Percentiles rank a stretch among this genome's conserved stretches.
Conservation (phyloP, 1,140 invertebrate species). For the Drosophila ogumai region DNA sequence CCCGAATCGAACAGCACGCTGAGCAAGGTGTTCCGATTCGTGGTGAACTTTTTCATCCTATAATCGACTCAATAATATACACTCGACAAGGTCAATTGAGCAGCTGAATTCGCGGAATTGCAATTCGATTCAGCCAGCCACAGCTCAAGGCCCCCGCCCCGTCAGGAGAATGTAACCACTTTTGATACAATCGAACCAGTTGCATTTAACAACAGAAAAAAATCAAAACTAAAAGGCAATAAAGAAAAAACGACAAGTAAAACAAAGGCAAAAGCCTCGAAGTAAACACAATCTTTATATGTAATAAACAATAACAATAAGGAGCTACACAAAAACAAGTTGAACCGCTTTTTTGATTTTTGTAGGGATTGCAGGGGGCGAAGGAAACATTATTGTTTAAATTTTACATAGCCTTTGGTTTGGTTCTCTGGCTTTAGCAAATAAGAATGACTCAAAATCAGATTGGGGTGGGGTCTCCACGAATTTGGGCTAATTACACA, state of each 20-base stretch:
- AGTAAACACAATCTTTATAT: constrained; percentile 60
- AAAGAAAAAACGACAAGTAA: constrained; percentile 10
- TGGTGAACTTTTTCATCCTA: constrained; percentile 76
- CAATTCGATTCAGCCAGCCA: constrained; percentile 57
- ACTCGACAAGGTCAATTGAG: constrained; percentile 51
- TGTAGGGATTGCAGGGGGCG: not conserved
- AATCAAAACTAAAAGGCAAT: constrained; percentile 30
- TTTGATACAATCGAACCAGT: constrained; percentile 53
- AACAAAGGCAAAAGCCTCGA: constrained; percentile 28
- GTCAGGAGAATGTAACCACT: constrained; percentile 72
- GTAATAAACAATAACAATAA: constrained; percentile 66
- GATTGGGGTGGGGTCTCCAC: constrained; percentile 35
- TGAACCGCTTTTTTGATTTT: constrained; percentile 58
- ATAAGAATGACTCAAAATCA: constrained; percentile 41
- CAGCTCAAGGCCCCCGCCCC: constrained; percentile 58
- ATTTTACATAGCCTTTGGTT: constrained; percentile 25
- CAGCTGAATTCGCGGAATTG: constrained; percentile 63
- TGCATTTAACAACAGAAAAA: constrained; percentile 46
- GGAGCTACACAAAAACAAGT: constrained; percentile 59
- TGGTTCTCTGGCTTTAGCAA: constrained; percentile 22
- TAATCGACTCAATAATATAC: constrained; percentile 18
- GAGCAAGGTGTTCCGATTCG: constrained; percentile 64
- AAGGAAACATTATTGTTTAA: constrained; percentile 27
- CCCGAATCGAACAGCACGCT: constrained; percentile 67
- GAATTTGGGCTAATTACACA: constrained; percentile 45